A percentile compares a stretch with the other conserved stretches of the same genome.
Evolutionary conservation across 2,113 vertebrate species (phyloP).

Genomic region (Bos indicus): DNA sequence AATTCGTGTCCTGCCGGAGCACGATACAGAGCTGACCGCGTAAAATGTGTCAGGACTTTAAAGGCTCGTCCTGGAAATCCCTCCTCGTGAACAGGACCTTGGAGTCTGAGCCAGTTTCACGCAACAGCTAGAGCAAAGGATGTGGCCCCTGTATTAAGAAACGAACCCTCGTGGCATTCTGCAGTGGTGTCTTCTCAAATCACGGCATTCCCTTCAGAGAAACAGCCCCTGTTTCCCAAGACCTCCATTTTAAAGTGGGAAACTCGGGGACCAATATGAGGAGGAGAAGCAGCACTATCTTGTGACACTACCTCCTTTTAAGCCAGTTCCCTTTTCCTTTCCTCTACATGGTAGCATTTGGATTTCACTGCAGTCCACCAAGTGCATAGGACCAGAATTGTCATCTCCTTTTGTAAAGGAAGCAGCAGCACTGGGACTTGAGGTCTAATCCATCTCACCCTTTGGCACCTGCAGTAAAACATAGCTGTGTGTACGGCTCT

Average conservation of each 20-base stretch:
- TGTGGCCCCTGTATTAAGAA: background rate
- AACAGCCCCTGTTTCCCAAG: background rate
- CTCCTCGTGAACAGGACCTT: background rate
- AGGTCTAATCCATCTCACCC: background rate
- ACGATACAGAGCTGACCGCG: background rate
- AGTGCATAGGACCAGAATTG: background rate
- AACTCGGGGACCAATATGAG: background rate
- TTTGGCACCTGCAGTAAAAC: background rate
- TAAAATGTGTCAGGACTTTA: background rate
- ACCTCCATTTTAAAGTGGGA: background rate
- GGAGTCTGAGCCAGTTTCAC: background rate
- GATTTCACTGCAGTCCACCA: background rate
- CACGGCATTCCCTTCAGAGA: background rate
- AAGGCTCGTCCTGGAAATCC: background rate
- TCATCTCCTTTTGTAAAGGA: background rate
- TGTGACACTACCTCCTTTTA: background rate
- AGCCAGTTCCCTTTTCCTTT: background rate
- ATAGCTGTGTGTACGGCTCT: background rate
- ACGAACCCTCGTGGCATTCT: background rate
- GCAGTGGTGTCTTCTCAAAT: background rate
- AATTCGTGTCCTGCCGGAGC: background rate
- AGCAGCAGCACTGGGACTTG: background rate
- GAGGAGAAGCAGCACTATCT: background rate
- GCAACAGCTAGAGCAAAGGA: background rate
- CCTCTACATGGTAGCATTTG: accelerated